Evolutionary conservation across 2,888 invertebrate genomes (phyloP).

Genomic region (Andricus quercusramuli): DNA sequence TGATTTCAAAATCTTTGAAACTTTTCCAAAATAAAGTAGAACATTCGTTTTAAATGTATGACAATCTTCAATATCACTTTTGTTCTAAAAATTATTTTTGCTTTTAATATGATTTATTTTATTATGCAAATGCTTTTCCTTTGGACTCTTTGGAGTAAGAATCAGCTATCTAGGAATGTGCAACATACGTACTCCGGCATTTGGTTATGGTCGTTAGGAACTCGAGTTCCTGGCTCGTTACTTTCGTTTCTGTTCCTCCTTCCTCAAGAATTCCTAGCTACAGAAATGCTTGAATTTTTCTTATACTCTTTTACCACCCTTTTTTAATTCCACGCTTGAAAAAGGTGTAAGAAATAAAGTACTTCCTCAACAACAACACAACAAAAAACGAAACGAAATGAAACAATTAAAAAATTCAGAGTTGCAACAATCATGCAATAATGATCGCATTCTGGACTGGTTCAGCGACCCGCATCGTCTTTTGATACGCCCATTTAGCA

Average conservation of each 20-base stretch:
- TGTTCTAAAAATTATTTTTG: no score
- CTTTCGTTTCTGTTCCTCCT: conserved; percentile 35
- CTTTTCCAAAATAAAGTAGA: no score
- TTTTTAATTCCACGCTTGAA: background rate
- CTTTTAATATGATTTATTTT: no score
- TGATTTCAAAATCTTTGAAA: no score
- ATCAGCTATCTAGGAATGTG: conserved; percentile 13
- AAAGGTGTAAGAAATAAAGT: conserved; percentile 2
- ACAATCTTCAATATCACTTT: no score
- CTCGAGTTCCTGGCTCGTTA: conserved; percentile 27
- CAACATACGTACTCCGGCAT: conserved; percentile 31
- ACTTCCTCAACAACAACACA: background rate
- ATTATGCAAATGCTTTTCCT: background rate
- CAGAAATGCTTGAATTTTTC: background rate
- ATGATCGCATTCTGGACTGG: conserved; percentile 59
- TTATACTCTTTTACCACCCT: background rate
- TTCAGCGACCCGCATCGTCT: conserved; percentile 63
- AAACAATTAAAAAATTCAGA: conserved; percentile 51
- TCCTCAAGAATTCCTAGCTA: conserved; percentile 16
- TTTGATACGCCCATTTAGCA: conserved; percentile 45
- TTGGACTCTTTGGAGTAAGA: conserved; percentile 11
- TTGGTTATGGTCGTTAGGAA: conserved; percentile 36
- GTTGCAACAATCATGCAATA: conserved; percentile 51
- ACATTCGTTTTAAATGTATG: no score
- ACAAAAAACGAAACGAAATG: background rate